Base-by-base conservation (phyloP, 2,888 invertebrate species). In the Sesia bembeciformis region DNA sequence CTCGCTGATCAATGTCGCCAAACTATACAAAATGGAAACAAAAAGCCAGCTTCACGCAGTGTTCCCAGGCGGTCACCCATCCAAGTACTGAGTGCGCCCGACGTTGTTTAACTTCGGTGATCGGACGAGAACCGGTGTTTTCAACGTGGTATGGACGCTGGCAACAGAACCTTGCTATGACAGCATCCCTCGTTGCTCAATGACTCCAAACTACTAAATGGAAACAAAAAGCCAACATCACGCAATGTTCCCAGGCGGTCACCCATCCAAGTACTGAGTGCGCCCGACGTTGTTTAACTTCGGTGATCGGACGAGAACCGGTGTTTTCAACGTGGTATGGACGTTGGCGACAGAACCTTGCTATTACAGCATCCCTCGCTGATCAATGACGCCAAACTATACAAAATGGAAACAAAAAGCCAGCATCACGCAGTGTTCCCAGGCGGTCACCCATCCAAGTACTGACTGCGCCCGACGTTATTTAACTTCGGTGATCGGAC, bases 301-400 rank as follows among this genome's bases (percentile, higher is more conserved):
- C 62, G 64, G 64, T 64, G 66, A 66, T 65, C 66, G 62, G 66
- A 66, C 63, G 64, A 66, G 63, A 66, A 64, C 62, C 73, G 73
- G 70, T 74, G 70, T 69, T 55, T 72, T 72, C 71, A 72, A 69
- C 70, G 64, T 73, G 67, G 71, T 72, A 71, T 73, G 70, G 67
- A 67, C 70, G 68, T 71, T 70, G 71, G 69, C 71, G 23, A 23
- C 23, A 23, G 23, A 23, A 23, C 23, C 1, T 23, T 23, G 23
- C 23, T 1, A 23, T 23, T 23, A 23, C 23, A 23, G 23, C 23
- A 23, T 23, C 23, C 23, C 23, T 23, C 23, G 23, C 23, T 23
- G 23, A 23, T 23, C 2, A 23, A 23, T 23, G 23, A 23, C 23
- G 2, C 23, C 23, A 23, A 23, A 23, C 23, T 23, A 23, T 23